These are phyloP conservation scores for Spea multiplicata DNA, from an alignment of 2,113 vertebrate species.

Conservation along the genomic window DNA sequence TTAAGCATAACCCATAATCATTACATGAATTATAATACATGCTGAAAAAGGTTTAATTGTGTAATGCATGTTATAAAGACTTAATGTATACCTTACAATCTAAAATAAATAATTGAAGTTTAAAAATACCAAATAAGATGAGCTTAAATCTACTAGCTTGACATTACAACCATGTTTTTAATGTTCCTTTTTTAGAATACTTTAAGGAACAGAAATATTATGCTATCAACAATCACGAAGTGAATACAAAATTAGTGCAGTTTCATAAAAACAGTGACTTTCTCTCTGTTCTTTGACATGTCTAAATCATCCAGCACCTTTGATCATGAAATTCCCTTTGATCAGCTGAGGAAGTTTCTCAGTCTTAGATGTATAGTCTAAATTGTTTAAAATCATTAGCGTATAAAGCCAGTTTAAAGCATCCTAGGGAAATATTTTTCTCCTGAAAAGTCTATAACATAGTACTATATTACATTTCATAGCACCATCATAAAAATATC, in stretches of 20 bases:
- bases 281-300: slow-evolving; percentile 43
- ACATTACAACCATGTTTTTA: slow-evolving; percentile 1
- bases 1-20: too few relatives aligned
- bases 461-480: not conserved
- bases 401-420: slow-evolving; percentile 38
- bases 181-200: slow-evolving; percentile 17
- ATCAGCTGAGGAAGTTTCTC: slow-evolving; percentile 42
- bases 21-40: too few relatives aligned
- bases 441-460: not conserved
- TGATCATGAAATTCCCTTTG: slow-evolving; percentile 48
- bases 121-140: not conserved
- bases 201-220: slow-evolving; percentile 35
- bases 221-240: slow-evolving; percentile 32
- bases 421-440: slow-evolving; percentile 22
- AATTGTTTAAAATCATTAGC: slow-evolving; percentile 49
- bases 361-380: slow-evolving; percentile 48
- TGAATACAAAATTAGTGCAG: slow-evolving; percentile 39
- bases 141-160: not conserved
- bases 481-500: too few relatives aligned
- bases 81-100: too few relatives aligned
- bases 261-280: slow-evolving; percentile 28
- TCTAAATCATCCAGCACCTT: slow-evolving; percentile 45
- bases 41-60: too few relatives aligned
- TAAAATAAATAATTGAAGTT: not conserved
- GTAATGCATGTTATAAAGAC: too few relatives aligned